Conservation (phyloP, 1,140 invertebrate genomes). For the Pissodes strobi region DNA sequence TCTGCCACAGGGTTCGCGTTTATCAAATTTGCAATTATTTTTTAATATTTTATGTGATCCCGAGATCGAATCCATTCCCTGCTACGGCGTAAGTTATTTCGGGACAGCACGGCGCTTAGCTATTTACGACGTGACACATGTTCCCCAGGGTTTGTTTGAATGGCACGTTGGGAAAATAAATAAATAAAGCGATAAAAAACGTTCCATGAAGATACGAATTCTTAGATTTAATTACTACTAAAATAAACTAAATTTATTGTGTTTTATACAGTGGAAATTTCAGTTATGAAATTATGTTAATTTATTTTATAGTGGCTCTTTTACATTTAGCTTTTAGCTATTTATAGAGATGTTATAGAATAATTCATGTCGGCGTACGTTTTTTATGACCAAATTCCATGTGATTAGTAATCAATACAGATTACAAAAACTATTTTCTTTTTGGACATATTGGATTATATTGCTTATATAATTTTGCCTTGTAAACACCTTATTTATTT, state of each 20-base stretch:
- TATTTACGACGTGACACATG: constrained; percentile 29
- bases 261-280: too few species aligned
- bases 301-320: too few species aligned
- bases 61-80: constrained; percentile 13
- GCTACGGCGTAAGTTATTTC: constrained; percentile 9
- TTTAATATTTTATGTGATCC: constrained; percentile 16
- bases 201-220: not conserved
- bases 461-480: too few species aligned
- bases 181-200: constrained; percentile 9
- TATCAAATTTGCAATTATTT: constrained; percentile 24
- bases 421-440: too few species aligned
- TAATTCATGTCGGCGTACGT: too few species aligned
- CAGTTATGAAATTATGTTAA: too few species aligned
- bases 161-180: constrained; percentile 25
- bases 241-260: constrained; percentile 3
- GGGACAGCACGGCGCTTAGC: constrained; percentile 16
- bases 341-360: too few species aligned
- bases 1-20: not conserved
- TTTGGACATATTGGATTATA: too few species aligned
- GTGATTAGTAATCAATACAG: too few species aligned
- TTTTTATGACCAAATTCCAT: too few species aligned
- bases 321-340: too few species aligned
- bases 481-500: too few species aligned
- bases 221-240: not conserved
- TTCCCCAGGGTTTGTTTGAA: constrained; percentile 22